Evolutionary conservation across 2,113 vertebrate genomes (phyloP).

Genomic region (Bungarus multicinctus): DNA sequence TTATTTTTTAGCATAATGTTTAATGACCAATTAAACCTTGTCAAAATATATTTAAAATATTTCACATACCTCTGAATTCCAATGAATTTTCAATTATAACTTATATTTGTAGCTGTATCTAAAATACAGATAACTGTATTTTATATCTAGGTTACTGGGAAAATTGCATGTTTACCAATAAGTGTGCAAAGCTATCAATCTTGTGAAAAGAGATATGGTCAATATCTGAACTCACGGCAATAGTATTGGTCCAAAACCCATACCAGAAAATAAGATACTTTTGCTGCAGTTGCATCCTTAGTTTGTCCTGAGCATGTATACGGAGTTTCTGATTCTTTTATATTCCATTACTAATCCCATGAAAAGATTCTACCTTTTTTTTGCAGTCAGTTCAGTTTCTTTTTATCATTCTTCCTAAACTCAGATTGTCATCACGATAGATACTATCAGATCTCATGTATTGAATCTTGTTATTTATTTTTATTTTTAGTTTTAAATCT

Average conservation of each 20-base stretch:
- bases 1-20: background rate
- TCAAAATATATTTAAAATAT: background rate
- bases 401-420: background rate
- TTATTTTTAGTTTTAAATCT: background rate
- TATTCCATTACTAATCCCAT: background rate
- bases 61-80: constrained; percentile 28
- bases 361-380: background rate
- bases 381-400: background rate
- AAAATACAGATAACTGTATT: background rate
- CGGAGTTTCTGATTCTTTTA: background rate
- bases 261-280: background rate
- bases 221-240: constrained; percentile 46
- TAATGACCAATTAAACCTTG: constrained; percentile 34
- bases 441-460: background rate
- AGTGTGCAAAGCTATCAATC: constrained; percentile 15
- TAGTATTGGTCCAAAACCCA: constrained; percentile 33
- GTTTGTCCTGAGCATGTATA: background rate
- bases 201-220: constrained; percentile 41
- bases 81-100: constrained; percentile 38
- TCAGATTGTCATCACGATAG: background rate
- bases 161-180: constrained; percentile 23
- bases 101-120: background rate
- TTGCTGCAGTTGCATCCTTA: background rate
- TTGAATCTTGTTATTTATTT: background rate
- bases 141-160: constrained; percentile 42